These are phyloP conservation scores for Acipenser ruthenus DNA, from an alignment of 2,797 vertebrate species.

Conservation along the genomic window DNA sequence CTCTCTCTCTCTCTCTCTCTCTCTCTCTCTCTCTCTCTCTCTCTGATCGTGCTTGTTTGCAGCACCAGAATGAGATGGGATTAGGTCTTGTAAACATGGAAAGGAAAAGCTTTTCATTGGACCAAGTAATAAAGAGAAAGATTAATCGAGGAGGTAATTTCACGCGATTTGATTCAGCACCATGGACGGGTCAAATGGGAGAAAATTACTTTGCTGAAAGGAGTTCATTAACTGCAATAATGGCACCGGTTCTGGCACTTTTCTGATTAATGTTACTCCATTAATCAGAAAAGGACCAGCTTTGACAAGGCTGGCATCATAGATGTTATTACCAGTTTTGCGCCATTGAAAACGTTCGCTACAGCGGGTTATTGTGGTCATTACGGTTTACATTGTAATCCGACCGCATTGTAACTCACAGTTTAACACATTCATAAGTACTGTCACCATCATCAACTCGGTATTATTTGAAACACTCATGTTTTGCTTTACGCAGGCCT, in stretches of 20 bases:
- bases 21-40: constrained; percentile 34
- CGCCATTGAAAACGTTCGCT: constrained; percentile 46
- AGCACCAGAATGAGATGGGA: constrained; percentile 64
- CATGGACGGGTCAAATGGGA: constrained; percentile 69
- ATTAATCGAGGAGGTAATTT: constrained; percentile 84
- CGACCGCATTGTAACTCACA: constrained; percentile 19
- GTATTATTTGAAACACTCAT: too few species aligned
- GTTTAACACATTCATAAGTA: too few species aligned
- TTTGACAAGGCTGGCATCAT: constrained; percentile 55
- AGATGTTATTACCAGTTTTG: constrained; percentile 68
- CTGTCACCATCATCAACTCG: too few species aligned
- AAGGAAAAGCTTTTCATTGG: constrained; percentile 51
- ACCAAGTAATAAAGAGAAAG: constrained; percentile 53
- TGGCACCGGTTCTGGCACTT: constrained; percentile 57
- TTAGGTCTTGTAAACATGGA: constrained; percentile 72
- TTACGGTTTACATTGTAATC: constrained; percentile 54
- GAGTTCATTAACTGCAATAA: constrained; percentile 74
- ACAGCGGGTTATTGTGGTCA: constrained; percentile 58
- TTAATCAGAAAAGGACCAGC: constrained; percentile 64
- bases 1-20: constrained; percentile 18
- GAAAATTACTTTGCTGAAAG: constrained; percentile 62
- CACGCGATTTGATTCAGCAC: constrained; percentile 73
- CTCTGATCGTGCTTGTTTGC: constrained; percentile 57
- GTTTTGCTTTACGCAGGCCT: too few species aligned
- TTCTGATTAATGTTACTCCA: constrained; percentile 75